Conservation (phyloP, 1,140 invertebrate genomes). For the Eriosoma lanigerum region DNA sequence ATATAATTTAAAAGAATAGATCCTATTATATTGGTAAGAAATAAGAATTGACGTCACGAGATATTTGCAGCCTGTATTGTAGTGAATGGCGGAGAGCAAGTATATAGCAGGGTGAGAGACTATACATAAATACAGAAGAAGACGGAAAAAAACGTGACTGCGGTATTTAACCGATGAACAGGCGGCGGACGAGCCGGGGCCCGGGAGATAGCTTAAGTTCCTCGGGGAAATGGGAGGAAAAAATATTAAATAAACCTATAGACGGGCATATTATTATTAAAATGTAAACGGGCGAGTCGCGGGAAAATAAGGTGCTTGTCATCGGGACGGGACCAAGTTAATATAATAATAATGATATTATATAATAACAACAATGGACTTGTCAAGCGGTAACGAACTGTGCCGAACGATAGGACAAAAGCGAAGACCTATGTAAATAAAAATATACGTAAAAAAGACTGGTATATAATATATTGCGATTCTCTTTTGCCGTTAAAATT, state of each 20-base stretch:
- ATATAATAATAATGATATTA: neutral
- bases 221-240: neutral
- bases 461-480: neutral
- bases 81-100: no score
- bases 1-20: no score
- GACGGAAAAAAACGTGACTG: constrained; percentile 26
- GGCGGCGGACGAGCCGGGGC: no score
- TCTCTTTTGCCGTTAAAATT: constrained; percentile 23
- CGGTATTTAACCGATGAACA: neutral
- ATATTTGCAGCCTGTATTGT: no score
- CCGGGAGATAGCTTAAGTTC: no score
- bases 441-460: constrained; percentile 10
- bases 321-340: neutral
- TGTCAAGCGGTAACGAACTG: constrained; percentile 31
- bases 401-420: constrained; percentile 2
- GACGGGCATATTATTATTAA: neutral
- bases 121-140: neutral
- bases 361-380: constrained; percentile 3
- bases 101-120: neutral
- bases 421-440: neutral
- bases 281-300: neutral
- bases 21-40: no score
- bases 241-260: neutral
- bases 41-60: no score
- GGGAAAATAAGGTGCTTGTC: constrained; percentile 22